Evolutionary conservation across 1,140 invertebrate species (phyloP).

Genomic region (Stegodyphus mimosarum): DNA sequence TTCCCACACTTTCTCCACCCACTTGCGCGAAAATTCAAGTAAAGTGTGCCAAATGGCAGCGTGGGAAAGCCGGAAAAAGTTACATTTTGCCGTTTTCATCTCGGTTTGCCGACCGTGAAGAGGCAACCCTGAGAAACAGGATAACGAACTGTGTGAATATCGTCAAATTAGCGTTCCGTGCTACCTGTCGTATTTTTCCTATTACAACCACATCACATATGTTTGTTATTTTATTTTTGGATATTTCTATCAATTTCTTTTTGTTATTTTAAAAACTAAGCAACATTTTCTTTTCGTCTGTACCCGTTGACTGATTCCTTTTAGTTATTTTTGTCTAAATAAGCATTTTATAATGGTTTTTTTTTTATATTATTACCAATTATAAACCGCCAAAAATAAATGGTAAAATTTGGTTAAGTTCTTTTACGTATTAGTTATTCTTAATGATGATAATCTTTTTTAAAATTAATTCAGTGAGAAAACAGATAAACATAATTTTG

Average conservation of each 20-base stretch:
- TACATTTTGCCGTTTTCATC: conserved; percentile 41
- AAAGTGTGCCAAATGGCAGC: conserved; percentile 56
- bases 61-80: conserved; percentile 52
- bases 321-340: too few species aligned
- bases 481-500: too few species aligned
- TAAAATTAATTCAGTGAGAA: too few species aligned
- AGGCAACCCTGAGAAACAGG: conserved; percentile 52
- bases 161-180: conserved; percentile 49
- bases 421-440: too few species aligned
- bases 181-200: conserved; percentile 40
- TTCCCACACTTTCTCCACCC: conserved; percentile 61
- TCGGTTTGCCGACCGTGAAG: conserved; percentile 51
- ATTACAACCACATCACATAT: neutral
- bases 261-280: neutral
- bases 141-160: conserved; percentile 52
- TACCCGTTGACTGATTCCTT: too few species aligned
- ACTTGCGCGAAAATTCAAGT: conserved; percentile 24
- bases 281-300: too few species aligned
- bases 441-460: too few species aligned
- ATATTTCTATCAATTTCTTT: neutral
- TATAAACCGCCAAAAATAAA: too few species aligned
- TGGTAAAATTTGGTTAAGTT: too few species aligned
- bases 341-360: too few species aligned
- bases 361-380: too few species aligned
- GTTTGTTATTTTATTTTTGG: neutral